Evolutionary conservation across 1,140 invertebrate species (phyloP).

Genomic region (Drosophila baimaii): DNA sequence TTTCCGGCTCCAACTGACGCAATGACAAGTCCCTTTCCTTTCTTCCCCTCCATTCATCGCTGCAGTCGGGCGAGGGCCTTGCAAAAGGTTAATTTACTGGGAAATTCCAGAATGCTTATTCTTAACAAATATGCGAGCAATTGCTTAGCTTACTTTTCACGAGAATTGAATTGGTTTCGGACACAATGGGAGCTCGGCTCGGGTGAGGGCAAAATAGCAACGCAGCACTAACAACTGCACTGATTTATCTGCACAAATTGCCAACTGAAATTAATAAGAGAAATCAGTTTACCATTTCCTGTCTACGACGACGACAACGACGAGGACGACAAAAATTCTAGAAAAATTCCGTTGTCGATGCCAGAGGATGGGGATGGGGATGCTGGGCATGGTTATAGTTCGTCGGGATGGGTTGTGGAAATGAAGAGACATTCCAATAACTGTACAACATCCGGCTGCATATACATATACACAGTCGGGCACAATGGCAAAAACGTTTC

Average conservation of each 20-base stretch:
- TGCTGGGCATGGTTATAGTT: neutral
- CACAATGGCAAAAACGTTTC: constrained; percentile 76
- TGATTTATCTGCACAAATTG: constrained; percentile 75
- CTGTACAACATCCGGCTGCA: constrained; percentile 74
- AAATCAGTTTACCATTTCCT: constrained; percentile 79
- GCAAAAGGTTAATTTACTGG: constrained; percentile 61
- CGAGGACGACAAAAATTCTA: constrained; percentile 50
- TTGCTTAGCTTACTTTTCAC: constrained; percentile 50
- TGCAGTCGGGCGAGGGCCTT: constrained; percentile 16
- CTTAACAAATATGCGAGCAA: constrained; percentile 61
- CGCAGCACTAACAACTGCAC: constrained; percentile 39
- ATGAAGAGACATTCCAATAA: constrained; percentile 75
- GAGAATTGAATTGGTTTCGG: constrained; percentile 16
- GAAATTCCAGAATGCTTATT: constrained; percentile 54
- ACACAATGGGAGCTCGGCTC: constrained; percentile 6
- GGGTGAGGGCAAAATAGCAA: constrained; percentile 15
- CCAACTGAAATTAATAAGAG: constrained; percentile 77
- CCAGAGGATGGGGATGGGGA: constrained; percentile 1
- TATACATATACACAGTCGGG: constrained; percentile 33
- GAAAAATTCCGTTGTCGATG: constrained; percentile 70
- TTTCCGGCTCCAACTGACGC: constrained; percentile 2
- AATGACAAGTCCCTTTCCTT: constrained; percentile 8
- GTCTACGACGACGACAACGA: constrained; percentile 37
- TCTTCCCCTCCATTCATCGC: constrained; percentile 6
- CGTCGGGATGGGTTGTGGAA: constrained; percentile 11